Conservation (phyloP, 2,113 vertebrate species). For the Corydoras sp. region DNA sequence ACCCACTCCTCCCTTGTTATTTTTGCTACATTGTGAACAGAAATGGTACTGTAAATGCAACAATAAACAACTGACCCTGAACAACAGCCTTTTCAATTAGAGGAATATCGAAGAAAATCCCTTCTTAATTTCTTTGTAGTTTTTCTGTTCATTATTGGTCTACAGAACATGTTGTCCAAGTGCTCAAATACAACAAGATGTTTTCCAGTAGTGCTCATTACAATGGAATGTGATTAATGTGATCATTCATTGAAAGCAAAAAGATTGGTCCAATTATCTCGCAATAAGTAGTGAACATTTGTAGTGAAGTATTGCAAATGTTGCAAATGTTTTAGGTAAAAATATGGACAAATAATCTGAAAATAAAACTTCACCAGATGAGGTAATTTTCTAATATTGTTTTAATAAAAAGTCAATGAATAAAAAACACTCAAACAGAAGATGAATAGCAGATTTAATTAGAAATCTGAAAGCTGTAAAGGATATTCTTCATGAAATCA, state of each 20-base stretch:
- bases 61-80: conserved; percentile 29
- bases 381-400: too few relatives aligned
- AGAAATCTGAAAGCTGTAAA: too few relatives aligned
- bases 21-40: conserved; percentile 31
- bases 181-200: conserved; percentile 30
- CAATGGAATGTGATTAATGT: conserved; percentile 20
- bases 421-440: too few relatives aligned
- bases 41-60: conserved; percentile 34
- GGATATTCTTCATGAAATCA: too few relatives aligned
- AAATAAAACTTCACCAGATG: too few relatives aligned
- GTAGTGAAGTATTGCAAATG: too few relatives aligned
- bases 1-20: conserved; percentile 41
- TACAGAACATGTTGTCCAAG: conserved; percentile 21
- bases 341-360: too few relatives aligned
- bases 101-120: conserved; percentile 22
- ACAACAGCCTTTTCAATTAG: conserved; percentile 22
- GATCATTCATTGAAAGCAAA: conserved; percentile 15
- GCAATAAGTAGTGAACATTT: conserved; percentile 11
- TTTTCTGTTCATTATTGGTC: conserved; percentile 10
- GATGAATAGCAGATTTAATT: too few relatives aligned
- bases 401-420: too few relatives aligned
- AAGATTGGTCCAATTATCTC: conserved; percentile 27
- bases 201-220: conserved; percentile 31
- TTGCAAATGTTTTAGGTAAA: neutral
- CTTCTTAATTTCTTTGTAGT: conserved; percentile 31